A percentile compares a stretch with the other conserved stretches of the same genome.
phyloP scores from a whole-genome alignment of 2,888 invertebrate genomes.

The Euspilapteryx auroguttella region DNA sequence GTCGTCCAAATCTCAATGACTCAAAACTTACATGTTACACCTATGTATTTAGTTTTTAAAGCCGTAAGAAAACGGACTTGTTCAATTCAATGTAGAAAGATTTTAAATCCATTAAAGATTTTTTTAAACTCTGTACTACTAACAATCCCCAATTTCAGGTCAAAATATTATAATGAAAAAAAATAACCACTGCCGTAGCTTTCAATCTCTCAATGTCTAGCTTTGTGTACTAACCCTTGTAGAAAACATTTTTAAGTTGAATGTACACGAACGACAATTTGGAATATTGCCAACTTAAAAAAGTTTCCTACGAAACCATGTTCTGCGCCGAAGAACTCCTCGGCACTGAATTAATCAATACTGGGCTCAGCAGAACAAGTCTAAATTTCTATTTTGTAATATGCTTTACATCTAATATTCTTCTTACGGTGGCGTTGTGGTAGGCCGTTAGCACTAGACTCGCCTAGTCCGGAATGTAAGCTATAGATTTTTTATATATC shows the following conservation, averaged over 20 bases:
- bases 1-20: too few relatives aligned
- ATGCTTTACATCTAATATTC: constrained; percentile 38
- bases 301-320: constrained; percentile 33
- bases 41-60: too few relatives aligned
- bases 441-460: constrained; percentile 44
- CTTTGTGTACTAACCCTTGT: constrained; percentile 40
- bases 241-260: constrained; percentile 25
- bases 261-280: constrained; percentile 4
- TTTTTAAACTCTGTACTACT: too few relatives aligned
- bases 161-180: constrained; percentile 17
- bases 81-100: too few relatives aligned
- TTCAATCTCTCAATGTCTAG: constrained; percentile 42
- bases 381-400: constrained; percentile 63
- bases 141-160: constrained; percentile 36
- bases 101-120: too few relatives aligned
- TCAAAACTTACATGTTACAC: too few relatives aligned
- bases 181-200: constrained; percentile 23
- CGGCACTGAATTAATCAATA: constrained; percentile 14
- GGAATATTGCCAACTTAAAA: constrained; percentile 10
- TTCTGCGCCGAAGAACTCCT: constrained; percentile 36
- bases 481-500: constrained; percentile 19
- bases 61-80: too few relatives aligned
- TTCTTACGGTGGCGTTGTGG: constrained; percentile 55
- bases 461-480: constrained; percentile 52
- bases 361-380: constrained; percentile 52